A percentile compares a stretch with the other conserved stretches of the same genome.
phyloP scores from a whole-genome alignment of 2,888 invertebrate species.

The Tuberolachnus salignus region DNA sequence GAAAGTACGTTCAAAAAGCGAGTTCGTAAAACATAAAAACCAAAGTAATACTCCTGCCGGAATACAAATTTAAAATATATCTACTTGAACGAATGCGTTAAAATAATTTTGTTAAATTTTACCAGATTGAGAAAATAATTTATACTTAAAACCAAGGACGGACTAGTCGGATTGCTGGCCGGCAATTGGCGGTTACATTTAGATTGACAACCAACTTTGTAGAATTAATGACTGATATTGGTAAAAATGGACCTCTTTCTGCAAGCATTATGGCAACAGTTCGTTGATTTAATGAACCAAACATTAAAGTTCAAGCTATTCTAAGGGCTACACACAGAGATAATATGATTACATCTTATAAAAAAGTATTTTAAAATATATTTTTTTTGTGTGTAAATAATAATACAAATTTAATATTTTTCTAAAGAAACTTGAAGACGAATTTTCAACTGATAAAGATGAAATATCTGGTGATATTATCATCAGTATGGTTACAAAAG shows the following conservation, averaged over 20 bases:
- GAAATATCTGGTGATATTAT: slow-evolving; percentile 86
- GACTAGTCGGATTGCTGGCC: too few relatives aligned
- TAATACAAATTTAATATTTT: not conserved
- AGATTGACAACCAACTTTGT: slow-evolving; percentile 92
- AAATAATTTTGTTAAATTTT: too few relatives aligned
- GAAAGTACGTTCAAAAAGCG: too few relatives aligned
- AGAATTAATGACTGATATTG: slow-evolving; percentile 86
- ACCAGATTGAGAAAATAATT: too few relatives aligned
- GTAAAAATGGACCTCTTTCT: slow-evolving; percentile 86
- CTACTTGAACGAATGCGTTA: too few relatives aligned
- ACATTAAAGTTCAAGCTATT: slow-evolving; percentile 89
- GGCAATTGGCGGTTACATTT: slow-evolving; percentile 97
- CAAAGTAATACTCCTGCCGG: too few relatives aligned
- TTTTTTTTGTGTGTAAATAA: not conserved
- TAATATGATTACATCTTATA: slow-evolving; percentile 79
- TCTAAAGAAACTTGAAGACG: slow-evolving; percentile 58
- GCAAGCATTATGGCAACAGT: slow-evolving; percentile 92
- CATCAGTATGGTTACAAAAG: slow-evolving; percentile 87
- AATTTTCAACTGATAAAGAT: slow-evolving; percentile 60
- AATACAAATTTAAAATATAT: too few relatives aligned
- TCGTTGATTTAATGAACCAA: slow-evolving; percentile 89
- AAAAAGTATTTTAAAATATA: slow-evolving; percentile 63
- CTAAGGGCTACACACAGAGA: slow-evolving; percentile 89
- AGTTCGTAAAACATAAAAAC: too few relatives aligned
- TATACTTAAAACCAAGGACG: too few relatives aligned